A percentile compares a stretch with the other conserved stretches of the same genome.
Conservation (phyloP, 2,888 invertebrate genomes). For the Neocrepidodera transversa region DNA sequence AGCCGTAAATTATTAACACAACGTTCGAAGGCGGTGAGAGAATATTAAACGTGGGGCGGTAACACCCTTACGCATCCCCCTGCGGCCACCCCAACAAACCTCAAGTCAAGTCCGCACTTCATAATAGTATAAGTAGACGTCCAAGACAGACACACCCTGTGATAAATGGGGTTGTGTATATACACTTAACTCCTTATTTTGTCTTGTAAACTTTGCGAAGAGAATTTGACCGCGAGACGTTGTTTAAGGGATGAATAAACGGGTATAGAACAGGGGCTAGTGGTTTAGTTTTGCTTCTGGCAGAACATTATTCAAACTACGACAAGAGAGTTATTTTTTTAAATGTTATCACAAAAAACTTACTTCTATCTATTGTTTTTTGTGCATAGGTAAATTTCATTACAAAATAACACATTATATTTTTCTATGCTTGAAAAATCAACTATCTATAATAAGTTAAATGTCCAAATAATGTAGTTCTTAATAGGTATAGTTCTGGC, state of each 20-base stretch:
- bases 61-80: constrained; percentile 25
- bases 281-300: constrained; percentile 12
- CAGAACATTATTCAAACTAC: constrained; percentile 19
- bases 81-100: constrained; percentile 36
- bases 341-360: no score
- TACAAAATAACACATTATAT: no score
- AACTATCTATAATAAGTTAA: no score
- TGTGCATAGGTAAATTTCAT: no score
- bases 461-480: no score
- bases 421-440: no score
- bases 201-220: constrained; percentile 37
- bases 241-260: constrained; percentile 20
- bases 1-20: constrained; percentile 40
- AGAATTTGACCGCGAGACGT: constrained; percentile 33
- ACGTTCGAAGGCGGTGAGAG: constrained; percentile 29
- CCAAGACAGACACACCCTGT: constrained; percentile 49
- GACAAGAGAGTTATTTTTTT: background rate
- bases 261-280: constrained; percentile 6
- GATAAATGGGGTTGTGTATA: constrained; percentile 50
- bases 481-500: no score
- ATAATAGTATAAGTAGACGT: constrained; percentile 54
- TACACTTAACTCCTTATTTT: constrained; percentile 38
- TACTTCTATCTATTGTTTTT: no score
- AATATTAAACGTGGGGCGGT: constrained; percentile 39
- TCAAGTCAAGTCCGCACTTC: constrained; percentile 49